Percentiles rank a stretch among this genome's conserved stretches.
phyloP scores from a whole-genome alignment of 2,113 vertebrate genomes.

The Lutjanus erythropterus region DNA sequence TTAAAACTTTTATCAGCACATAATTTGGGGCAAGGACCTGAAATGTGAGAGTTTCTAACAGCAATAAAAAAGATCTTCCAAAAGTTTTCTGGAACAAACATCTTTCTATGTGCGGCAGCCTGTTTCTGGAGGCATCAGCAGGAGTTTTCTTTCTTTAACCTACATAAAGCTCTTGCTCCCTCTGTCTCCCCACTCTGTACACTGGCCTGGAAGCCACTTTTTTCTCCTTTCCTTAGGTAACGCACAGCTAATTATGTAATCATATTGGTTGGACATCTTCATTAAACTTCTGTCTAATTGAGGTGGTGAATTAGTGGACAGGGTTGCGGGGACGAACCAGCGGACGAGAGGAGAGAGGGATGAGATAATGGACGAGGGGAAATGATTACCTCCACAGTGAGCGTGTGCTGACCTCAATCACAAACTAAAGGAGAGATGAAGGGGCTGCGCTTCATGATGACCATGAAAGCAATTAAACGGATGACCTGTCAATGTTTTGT shows the following conservation, averaged over 20 bases:
- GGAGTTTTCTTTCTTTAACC: slow-evolving; percentile 15
- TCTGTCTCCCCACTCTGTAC: neutral
- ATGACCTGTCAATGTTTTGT: neutral
- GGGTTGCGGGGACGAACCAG: neutral
- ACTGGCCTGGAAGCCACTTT: neutral
- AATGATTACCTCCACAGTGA: slow-evolving; percentile 18
- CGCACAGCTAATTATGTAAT: slow-evolving; percentile 8
- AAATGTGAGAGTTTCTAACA: neutral
- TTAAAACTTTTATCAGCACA: neutral
- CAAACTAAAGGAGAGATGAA: slow-evolving; percentile 6
- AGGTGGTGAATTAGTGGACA: neutral
- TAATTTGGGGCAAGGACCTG: neutral
- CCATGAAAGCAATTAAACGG: neutral
- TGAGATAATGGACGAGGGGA: slow-evolving; percentile 14
- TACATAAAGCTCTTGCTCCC: neutral
- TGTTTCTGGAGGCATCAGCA: slow-evolving; percentile 4
- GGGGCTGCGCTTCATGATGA: neutral
- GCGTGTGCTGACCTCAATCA: slow-evolving; percentile 27
- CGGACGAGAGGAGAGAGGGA: slow-evolving; percentile 15
- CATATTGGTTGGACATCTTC: slow-evolving; percentile 34
- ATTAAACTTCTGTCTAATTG: slow-evolving; percentile 32
- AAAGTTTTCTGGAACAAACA: neutral
- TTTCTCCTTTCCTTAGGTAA: neutral
- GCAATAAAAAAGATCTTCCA: neutral
- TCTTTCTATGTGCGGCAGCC: neutral